Conservation (phyloP, 2,888 invertebrate species). For the Acleris sparsana region DNA sequence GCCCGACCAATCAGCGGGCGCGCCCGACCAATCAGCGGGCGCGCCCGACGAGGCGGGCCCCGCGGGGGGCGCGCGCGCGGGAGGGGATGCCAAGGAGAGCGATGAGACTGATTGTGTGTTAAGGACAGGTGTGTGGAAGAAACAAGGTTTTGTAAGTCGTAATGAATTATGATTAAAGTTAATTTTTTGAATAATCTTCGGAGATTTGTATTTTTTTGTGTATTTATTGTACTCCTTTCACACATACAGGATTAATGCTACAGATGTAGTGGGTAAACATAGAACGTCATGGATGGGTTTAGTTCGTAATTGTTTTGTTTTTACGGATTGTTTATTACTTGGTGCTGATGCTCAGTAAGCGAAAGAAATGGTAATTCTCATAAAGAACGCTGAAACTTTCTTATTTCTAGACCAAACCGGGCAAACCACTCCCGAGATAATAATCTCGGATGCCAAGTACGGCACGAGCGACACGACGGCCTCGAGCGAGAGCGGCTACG, state of each 20-base stretch:
- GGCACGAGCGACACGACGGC: slow-evolving; percentile 50
- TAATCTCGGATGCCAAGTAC: slow-evolving; percentile 47
- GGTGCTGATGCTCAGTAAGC: too few species aligned
- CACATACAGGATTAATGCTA: too few species aligned
- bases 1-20: slow-evolving; percentile 18
- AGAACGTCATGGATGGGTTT: too few species aligned
- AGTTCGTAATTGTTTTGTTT: too few species aligned
- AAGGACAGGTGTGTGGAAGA: slow-evolving; percentile 16
- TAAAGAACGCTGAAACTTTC: not conserved
- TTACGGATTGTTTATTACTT: too few species aligned
- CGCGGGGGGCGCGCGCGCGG: slow-evolving; percentile 33
- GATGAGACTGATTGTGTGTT: slow-evolving; percentile 28
- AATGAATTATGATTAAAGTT: not conserved
- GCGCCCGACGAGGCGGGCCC: too few species aligned
- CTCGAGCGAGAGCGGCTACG: slow-evolving; percentile 61
- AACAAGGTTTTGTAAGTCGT: not conserved
- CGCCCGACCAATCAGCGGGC: slow-evolving; percentile 20
- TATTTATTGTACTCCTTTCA: not conserved
- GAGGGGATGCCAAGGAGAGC: slow-evolving; percentile 19
- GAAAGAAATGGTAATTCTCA: too few species aligned
- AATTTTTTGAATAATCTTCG: not conserved
- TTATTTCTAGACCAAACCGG: slow-evolving; percentile 40
- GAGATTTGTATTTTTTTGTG: not conserved
- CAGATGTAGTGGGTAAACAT: too few species aligned
- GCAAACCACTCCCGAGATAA: slow-evolving; percentile 55